A percentile compares a stretch with the other conserved stretches of the same genome.
phyloP scores from a whole-genome alignment of 92 coral and sea anemone genomes.

The Bergia sp. region DNA sequence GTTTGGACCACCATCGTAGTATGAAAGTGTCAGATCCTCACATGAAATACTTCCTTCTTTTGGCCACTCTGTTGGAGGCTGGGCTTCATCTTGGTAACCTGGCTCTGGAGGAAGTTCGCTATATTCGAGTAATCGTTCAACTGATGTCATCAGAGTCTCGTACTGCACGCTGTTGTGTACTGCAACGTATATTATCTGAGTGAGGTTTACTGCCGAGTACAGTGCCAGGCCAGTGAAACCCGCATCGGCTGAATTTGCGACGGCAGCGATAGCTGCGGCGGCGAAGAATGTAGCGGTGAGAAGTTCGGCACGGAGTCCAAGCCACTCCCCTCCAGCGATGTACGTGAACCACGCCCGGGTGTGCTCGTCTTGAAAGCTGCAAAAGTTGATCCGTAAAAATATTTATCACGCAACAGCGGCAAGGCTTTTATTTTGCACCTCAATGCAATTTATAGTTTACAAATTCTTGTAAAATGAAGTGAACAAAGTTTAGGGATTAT shows the following conservation, averaged over 20 bases:
- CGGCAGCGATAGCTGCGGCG: conserved; percentile 46
- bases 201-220: conserved; percentile 43
- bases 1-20: conserved; percentile 52
- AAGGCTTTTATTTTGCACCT: too few species aligned
- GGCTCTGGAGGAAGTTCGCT: conserved; percentile 49
- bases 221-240: conserved; percentile 39
- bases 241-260: conserved; percentile 41
- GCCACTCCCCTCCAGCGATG: conserved; percentile 60
- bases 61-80: conserved; percentile 45
- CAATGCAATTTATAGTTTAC: too few species aligned
- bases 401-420: neutral
- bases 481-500: too few species aligned
- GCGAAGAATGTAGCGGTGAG: conserved; percentile 52
- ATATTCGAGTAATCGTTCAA: conserved; percentile 57
- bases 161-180: conserved; percentile 44
- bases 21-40: conserved; percentile 50
- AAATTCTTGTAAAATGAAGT: too few species aligned
- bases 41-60: conserved; percentile 52
- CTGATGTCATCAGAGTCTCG: conserved; percentile 52
- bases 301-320: conserved; percentile 56
- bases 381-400: conserved; percentile 8
- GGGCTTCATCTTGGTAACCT: conserved; percentile 18
- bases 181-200: conserved; percentile 40
- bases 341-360: conserved; percentile 57
- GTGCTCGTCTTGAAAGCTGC: conserved; percentile 54